Conservation (phyloP, 1,140 invertebrate species). For the Leguminivora glycinivorella region DNA sequence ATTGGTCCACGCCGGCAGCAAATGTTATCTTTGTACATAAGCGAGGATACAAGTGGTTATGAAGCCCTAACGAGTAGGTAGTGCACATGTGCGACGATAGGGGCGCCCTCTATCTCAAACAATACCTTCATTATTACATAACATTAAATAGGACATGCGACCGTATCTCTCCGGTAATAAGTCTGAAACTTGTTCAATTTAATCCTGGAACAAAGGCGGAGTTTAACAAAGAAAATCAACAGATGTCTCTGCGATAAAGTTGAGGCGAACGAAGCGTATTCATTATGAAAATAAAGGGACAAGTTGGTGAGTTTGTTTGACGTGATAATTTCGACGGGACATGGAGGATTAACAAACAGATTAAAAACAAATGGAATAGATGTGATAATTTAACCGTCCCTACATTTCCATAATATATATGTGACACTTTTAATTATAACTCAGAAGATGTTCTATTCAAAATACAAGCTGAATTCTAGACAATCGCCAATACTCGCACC, state of each 20-base stretch:
- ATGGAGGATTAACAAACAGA: conserved; percentile 19
- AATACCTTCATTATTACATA: conserved; percentile 58
- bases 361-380: conserved; percentile 17
- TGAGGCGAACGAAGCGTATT: conserved; percentile 22
- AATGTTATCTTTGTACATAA: conserved; percentile 40
- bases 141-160: conserved; percentile 48
- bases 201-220: conserved; percentile 25
- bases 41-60: conserved; percentile 58
- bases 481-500: too few relatives aligned
- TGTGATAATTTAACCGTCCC: conserved; percentile 16
- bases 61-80: conserved; percentile 53
- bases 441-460: too few relatives aligned
- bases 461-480: too few relatives aligned
- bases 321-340: conserved; percentile 23
- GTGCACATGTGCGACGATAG: conserved; percentile 56
- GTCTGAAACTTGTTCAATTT: conserved; percentile 40
- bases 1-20: neutral
- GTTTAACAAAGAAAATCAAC: conserved; percentile 29
- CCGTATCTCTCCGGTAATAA: conserved; percentile 47
- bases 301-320: conserved; percentile 26
- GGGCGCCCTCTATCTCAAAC: conserved; percentile 53
- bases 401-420: neutral
- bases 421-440: too few relatives aligned
- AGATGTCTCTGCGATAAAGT: conserved; percentile 28
- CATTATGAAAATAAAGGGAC: conserved; percentile 29